These are phyloP conservation scores for Trissolcus basalis DNA, from an alignment of 1,140 invertebrate genomes.

Conservation along the genomic window DNA sequence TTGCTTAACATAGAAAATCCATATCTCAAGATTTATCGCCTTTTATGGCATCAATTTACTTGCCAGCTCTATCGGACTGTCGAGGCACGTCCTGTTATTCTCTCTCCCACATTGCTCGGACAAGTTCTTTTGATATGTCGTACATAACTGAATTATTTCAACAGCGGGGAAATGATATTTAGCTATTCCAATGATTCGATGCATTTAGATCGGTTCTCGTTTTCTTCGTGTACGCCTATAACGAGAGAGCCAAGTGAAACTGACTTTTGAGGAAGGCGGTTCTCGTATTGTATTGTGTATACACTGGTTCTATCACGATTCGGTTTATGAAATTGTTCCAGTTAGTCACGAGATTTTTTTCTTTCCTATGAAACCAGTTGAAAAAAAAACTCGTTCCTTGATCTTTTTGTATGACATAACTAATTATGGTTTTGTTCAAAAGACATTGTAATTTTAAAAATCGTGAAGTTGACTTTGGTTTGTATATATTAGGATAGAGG, in stretches of 20 bases:
- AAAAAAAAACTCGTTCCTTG: too few relatives aligned
- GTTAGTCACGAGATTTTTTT: too few relatives aligned
- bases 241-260: slow-evolving; percentile 28
- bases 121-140: slow-evolving; percentile 48
- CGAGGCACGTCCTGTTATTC: slow-evolving; percentile 40
- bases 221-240: slow-evolving; percentile 21
- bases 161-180: slow-evolving; percentile 32
- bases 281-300: slow-evolving; percentile 3
- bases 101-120: slow-evolving; percentile 40
- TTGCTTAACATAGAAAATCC: slow-evolving; percentile 52
- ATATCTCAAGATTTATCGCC: slow-evolving; percentile 59
- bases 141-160: slow-evolving; percentile 47
- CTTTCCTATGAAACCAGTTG: too few relatives aligned
- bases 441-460: too few relatives aligned
- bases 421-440: too few relatives aligned
- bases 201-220: slow-evolving; percentile 20
- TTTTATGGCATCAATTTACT: slow-evolving; percentile 59
- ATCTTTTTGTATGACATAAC: too few relatives aligned
- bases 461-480: too few relatives aligned
- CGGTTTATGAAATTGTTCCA: too few relatives aligned
- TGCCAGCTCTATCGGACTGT: too few relatives aligned
- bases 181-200: slow-evolving; percentile 32
- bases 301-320: slow-evolving; percentile 5
- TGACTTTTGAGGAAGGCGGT: neutral
- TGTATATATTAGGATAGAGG: too few relatives aligned